Conservation (phyloP, 2,888 invertebrate species). For the Chrysodeixis includens region DNA sequence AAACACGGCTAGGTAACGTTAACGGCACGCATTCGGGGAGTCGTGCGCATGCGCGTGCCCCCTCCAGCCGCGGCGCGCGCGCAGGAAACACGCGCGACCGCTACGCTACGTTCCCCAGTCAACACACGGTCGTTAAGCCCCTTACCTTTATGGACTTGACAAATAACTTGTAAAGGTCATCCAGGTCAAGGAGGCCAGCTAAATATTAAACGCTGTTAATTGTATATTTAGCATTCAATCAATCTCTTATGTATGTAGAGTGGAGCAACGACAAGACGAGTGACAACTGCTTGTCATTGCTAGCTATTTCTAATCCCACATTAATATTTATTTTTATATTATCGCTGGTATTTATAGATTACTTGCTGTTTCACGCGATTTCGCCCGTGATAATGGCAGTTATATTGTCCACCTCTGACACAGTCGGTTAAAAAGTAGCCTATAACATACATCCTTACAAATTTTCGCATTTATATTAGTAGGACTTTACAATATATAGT, state of each 20-base stretch:
- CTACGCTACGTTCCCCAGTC: slow-evolving; percentile 55
- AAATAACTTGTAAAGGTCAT: slow-evolving; percentile 73
- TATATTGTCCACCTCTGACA: too few relatives aligned
- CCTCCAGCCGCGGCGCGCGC: slow-evolving; percentile 65
- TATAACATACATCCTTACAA: too few relatives aligned
- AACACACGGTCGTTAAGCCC: slow-evolving; percentile 58
- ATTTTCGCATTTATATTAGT: too few relatives aligned
- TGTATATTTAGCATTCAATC: slow-evolving; percentile 32
- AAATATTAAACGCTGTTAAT: slow-evolving; percentile 47
- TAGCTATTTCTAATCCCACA: background rate
- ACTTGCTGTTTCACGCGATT: too few relatives aligned
- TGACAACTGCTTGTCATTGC: background rate
- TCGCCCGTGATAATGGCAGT: too few relatives aligned
- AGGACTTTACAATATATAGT: slow-evolving; percentile 15
- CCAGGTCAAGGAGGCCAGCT: slow-evolving; percentile 68
- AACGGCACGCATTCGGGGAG: slow-evolving; percentile 72
- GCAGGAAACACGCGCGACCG: slow-evolving; percentile 80
- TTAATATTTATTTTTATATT: background rate
- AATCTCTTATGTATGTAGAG: slow-evolving; percentile 27
- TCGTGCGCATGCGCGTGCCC: slow-evolving; percentile 78
- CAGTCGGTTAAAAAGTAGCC: too few relatives aligned
- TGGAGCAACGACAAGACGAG: slow-evolving; percentile 11
- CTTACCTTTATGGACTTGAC: slow-evolving; percentile 71
- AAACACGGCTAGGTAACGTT: slow-evolving; percentile 65
- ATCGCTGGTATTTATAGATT: slow-evolving; percentile 8